A percentile compares a stretch with the other conserved stretches of the same genome.
Conservation (phyloP, 2,797 vertebrate species). For the Potorous gilbertii region DNA sequence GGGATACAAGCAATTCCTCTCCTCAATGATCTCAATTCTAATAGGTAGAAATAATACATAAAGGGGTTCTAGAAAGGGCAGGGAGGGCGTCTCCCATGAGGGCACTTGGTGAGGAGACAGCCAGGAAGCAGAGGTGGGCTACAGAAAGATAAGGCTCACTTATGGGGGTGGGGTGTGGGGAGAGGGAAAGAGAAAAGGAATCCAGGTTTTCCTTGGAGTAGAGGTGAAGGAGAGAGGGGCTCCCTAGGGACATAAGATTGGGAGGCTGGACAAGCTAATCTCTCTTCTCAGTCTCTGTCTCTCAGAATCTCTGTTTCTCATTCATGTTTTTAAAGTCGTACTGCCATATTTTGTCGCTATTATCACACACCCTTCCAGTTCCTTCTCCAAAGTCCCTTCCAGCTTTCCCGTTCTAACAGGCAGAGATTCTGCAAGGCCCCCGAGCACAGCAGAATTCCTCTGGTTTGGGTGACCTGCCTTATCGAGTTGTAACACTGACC, state of each 20-base stretch:
- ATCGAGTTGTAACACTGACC: slow-evolving; percentile 26
- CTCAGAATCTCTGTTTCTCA: not conserved
- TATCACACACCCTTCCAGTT: not conserved
- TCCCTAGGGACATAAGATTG: not conserved
- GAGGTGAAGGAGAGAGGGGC: not conserved
- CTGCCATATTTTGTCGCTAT: not conserved
- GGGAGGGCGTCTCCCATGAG: not conserved
- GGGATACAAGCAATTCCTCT: no score
- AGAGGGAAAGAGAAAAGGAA: not conserved
- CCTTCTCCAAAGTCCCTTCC: not conserved
- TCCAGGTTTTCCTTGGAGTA: not conserved
- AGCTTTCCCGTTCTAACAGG: no score
- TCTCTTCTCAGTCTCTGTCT: not conserved
- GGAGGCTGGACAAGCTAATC: not conserved
- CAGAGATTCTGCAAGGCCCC: not conserved
- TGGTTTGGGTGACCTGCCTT: slow-evolving; percentile 28
- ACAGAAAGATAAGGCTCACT: not conserved
- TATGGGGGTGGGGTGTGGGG: not conserved
- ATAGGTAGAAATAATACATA: not conserved
- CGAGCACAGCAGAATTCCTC: not conserved
- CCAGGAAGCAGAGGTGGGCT: not conserved
- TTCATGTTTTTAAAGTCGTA: not conserved
- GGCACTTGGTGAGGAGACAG: not conserved
- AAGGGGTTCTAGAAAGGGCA: not conserved
- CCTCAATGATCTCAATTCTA: not conserved